phyloP scores from a whole-genome alignment of 2,888 invertebrate genomes.

The Ophraella communa region DNA sequence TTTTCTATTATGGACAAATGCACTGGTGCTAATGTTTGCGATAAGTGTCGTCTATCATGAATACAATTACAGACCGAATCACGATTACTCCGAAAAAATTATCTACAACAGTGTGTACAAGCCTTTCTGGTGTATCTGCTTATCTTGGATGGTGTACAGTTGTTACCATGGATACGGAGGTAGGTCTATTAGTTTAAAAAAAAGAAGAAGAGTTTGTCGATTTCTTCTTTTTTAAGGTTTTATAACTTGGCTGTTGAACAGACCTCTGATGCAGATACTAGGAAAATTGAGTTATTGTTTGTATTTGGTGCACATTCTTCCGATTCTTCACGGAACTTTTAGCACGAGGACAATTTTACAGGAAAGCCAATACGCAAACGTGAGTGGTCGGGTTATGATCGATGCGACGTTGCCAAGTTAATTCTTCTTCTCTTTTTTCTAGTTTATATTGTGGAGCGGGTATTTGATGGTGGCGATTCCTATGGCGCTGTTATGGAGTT shows the following conservation, averaged over 20 bases:
- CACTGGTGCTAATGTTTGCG: conserved; percentile 20
- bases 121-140: conserved; percentile 36
- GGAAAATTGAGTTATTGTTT: conserved; percentile 64
- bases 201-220: background rate
- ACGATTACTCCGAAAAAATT: conserved; percentile 1
- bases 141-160: conserved; percentile 42
- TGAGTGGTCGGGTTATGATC: too few species aligned
- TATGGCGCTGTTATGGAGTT: conserved; percentile 37
- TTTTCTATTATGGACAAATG: too few species aligned
- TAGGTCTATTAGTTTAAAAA: conserved; percentile 26
- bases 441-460: conserved; percentile 33
- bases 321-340: conserved; percentile 27
- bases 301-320: conserved; percentile 52
- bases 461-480: conserved; percentile 34
- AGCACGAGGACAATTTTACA: conserved; percentile 12
- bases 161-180: conserved; percentile 42
- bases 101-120: conserved; percentile 25
- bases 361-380: conserved; percentile 35
- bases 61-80: conserved; percentile 9
- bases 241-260: conserved; percentile 63
- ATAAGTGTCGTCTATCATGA: conserved; percentile 22
- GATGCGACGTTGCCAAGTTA: too few species aligned
- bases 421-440: conserved; percentile 21
- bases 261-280: conserved; percentile 62
- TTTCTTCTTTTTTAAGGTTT: conserved; percentile 55